Conservation (phyloP, 2,888 invertebrate species). For the Amiota communis region DNA sequence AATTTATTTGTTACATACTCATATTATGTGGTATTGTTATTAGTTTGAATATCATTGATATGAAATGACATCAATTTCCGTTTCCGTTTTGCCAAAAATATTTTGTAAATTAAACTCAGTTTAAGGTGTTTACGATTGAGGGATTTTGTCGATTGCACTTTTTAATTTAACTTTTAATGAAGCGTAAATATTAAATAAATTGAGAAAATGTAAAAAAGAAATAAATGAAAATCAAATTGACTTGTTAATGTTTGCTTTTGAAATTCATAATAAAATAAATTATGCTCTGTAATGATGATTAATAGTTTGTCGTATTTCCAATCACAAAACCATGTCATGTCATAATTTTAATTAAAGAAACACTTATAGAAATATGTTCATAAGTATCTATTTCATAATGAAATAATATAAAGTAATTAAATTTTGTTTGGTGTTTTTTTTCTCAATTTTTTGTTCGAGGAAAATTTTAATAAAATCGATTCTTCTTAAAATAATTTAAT, state of each 20-base stretch:
- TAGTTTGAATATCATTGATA: not conserved
- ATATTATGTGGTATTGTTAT: no score
- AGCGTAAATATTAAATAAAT: not conserved
- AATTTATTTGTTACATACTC: no score
- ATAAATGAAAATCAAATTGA: not conserved
- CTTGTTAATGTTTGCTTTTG: slow-evolving; percentile 4
- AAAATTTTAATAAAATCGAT: no score
- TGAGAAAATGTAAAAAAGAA: not conserved
- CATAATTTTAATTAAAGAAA: not conserved
- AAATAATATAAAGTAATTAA: no score
- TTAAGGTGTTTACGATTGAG: no score
- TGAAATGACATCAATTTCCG: slow-evolving; percentile 3
- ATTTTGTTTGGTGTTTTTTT: no score
- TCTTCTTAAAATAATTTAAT: no score
- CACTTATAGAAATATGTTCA: not conserved
- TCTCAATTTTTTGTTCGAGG: no score
- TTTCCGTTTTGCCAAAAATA: not conserved
- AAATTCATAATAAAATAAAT: not conserved
- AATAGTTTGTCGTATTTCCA: not conserved
- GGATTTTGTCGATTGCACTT: not conserved
- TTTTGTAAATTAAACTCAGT: no score
- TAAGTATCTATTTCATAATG: no score
- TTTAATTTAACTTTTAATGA: not conserved
- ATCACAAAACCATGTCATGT: no score
- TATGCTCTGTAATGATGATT: slow-evolving; percentile 9